phyloP scores from a whole-genome alignment of 2,888 invertebrate genomes.

The Tetranychus piercei region DNA sequence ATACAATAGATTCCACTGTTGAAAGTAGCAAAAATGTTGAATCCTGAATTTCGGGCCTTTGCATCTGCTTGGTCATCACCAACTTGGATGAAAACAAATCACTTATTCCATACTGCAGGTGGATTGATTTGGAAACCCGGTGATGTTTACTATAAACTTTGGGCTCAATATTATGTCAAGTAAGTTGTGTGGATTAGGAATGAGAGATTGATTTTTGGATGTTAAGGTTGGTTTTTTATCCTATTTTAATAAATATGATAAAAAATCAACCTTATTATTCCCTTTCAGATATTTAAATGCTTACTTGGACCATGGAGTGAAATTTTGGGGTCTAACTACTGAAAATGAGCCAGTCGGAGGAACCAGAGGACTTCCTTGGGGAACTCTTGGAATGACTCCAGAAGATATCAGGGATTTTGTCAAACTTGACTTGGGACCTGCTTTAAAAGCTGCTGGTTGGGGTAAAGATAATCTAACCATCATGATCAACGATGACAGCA shows the following conservation, averaged over 20 bases:
- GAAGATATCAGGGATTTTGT: conserved; percentile 46
- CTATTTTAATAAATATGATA: too few relatives aligned
- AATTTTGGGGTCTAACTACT: conserved; percentile 60
- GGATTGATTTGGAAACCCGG: conserved; percentile 31
- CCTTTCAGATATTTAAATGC: conserved; percentile 49
- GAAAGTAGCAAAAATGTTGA: conserved; percentile 28
- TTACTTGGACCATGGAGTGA: conserved; percentile 46
- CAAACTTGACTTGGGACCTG: conserved; percentile 52
- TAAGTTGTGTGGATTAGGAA: conserved; percentile 28
- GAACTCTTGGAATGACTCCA: conserved; percentile 13
- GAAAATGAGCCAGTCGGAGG: conserved; percentile 61
- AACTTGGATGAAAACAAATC: conserved; percentile 41
- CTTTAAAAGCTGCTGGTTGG: conserved; percentile 42
- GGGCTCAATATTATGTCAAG: conserved; percentile 61
- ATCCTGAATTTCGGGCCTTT: conserved; percentile 32
- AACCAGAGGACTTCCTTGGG: conserved; percentile 37
- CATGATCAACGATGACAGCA: conserved; percentile 49
- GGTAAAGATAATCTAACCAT: conserved; percentile 42
- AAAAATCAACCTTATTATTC: too few relatives aligned
- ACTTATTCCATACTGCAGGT: conserved; percentile 36
- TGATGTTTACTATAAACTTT: conserved; percentile 48
- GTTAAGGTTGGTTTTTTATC: neutral
- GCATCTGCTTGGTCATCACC: conserved; percentile 41
- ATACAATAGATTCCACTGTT: conserved; percentile 33
- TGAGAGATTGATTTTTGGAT: neutral